Conservation (phyloP, 2,888 invertebrate species). For the Xanthia togata region DNA sequence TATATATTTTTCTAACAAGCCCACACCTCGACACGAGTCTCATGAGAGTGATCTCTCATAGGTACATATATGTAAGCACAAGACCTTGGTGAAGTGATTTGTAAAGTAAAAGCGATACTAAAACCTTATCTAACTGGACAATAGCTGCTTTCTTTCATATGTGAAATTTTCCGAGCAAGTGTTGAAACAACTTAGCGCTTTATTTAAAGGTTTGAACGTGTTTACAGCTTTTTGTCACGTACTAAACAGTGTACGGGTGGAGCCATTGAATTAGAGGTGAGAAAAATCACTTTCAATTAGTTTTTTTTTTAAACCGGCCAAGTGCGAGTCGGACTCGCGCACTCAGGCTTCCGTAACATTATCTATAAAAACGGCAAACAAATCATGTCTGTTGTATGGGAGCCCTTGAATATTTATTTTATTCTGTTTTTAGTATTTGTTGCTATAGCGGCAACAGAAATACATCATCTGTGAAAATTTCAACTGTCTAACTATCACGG, state of each 20-base stretch:
- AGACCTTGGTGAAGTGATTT: conserved; percentile 34
- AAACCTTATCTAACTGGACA: conserved; percentile 54
- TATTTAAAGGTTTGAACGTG: conserved; percentile 1
- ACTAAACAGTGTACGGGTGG: not conserved
- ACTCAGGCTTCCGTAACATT: too few relatives aligned
- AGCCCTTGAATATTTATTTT: too few relatives aligned
- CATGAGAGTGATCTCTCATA: conserved; percentile 51
- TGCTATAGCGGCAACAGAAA: too few relatives aligned
- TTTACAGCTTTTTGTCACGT: conserved; percentile 1
- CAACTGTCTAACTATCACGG: too few relatives aligned
- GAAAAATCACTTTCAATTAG: too few relatives aligned
- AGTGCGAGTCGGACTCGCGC: too few relatives aligned
- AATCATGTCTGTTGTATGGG: too few relatives aligned
- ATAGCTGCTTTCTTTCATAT: conserved; percentile 53
- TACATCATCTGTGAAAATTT: too few relatives aligned
- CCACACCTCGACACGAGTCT: conserved; percentile 8
- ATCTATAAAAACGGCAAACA: too few relatives aligned
- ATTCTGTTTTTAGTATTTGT: too few relatives aligned
- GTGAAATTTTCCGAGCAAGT: conserved; percentile 46
- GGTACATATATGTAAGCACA: conserved; percentile 39
- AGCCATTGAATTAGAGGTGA: not conserved
- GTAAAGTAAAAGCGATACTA: conserved; percentile 58
- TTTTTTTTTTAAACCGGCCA: too few relatives aligned
- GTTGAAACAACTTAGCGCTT: conserved; percentile 23
- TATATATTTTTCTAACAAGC: conserved; percentile 9